Evolutionary conservation across 2,888 invertebrate genomes (phyloP).

Genomic region (Dorcus hopei): DNA sequence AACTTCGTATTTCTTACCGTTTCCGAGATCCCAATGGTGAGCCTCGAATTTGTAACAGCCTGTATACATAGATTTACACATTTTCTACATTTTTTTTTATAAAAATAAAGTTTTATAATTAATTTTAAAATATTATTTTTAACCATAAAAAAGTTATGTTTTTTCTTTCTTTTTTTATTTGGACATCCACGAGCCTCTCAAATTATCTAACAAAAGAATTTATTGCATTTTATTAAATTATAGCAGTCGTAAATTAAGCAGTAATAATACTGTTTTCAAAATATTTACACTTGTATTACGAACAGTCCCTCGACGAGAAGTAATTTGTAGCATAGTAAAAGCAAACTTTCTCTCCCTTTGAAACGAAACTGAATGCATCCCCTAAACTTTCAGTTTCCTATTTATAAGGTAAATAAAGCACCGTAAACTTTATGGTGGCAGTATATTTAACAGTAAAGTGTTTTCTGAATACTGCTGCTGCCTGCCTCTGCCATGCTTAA

Average conservation of each 20-base stretch:
- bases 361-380: constrained; percentile 5
- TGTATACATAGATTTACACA: too few relatives aligned
- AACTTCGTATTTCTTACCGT: too few relatives aligned
- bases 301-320: background rate
- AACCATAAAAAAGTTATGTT: too few relatives aligned
- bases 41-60: too few relatives aligned
- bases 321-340: background rate
- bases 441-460: constrained; percentile 18
- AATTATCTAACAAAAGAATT: background rate
- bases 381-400: constrained; percentile 12
- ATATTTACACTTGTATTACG: background rate
- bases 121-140: too few relatives aligned
- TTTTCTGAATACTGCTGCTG: constrained; percentile 3
- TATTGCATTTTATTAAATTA: constrained; percentile 7
- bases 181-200: background rate
- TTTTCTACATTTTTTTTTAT: too few relatives aligned
- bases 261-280: background rate
- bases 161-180: too few relatives aligned
- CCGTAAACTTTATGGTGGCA: constrained; percentile 20
- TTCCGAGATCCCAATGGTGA: too few relatives aligned
- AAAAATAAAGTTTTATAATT: too few relatives aligned
- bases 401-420: constrained; percentile 6
- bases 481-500: background rate
- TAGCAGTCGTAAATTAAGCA: constrained; percentile 3
- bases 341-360: background rate